Evolutionary conservation across 2,888 invertebrate species (phyloP).

Genomic region (Oscheius sp.): DNA sequence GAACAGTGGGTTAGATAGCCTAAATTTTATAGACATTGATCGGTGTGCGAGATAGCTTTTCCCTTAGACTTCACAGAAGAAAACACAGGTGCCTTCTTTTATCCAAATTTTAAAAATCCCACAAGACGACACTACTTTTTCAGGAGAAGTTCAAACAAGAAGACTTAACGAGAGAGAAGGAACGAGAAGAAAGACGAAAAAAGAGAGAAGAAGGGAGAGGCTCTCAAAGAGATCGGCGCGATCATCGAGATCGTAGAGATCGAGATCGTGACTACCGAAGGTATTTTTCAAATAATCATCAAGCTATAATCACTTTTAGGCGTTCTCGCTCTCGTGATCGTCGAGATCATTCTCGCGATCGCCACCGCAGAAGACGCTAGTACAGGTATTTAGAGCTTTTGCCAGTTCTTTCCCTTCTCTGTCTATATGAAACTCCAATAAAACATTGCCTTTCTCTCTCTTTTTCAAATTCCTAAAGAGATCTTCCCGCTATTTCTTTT

Average conservation of each 20-base stretch:
- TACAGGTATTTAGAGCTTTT: too few species aligned
- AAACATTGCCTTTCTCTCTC: too few species aligned
- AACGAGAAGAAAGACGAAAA: constrained; percentile 11
- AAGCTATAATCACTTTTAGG: not conserved
- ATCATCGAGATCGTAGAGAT: constrained; percentile 15
- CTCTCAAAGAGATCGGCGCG: not conserved
- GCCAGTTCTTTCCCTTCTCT: too few species aligned
- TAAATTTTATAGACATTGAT: too few species aligned
- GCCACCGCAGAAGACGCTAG: not conserved
- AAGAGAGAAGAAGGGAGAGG: not conserved
- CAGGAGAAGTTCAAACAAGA: constrained; percentile 19
- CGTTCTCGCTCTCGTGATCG: constrained; percentile 19
- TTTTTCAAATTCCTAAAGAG: too few species aligned
- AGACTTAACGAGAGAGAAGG: constrained; percentile 20
- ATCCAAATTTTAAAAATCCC: not conserved
- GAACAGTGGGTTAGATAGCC: not conserved
- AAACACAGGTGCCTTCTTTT: constrained; percentile 14
- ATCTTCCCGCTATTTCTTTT: too few species aligned
- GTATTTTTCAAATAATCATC: not conserved
- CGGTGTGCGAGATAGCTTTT: too few species aligned
- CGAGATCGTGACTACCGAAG: constrained; percentile 14
- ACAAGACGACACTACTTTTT: not conserved
- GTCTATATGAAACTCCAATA: too few species aligned
- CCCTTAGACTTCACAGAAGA: too few species aligned
- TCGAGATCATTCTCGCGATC: constrained; percentile 13